phyloP scores from a whole-genome alignment of 2,888 invertebrate species.

The Tortricodes alternella region DNA sequence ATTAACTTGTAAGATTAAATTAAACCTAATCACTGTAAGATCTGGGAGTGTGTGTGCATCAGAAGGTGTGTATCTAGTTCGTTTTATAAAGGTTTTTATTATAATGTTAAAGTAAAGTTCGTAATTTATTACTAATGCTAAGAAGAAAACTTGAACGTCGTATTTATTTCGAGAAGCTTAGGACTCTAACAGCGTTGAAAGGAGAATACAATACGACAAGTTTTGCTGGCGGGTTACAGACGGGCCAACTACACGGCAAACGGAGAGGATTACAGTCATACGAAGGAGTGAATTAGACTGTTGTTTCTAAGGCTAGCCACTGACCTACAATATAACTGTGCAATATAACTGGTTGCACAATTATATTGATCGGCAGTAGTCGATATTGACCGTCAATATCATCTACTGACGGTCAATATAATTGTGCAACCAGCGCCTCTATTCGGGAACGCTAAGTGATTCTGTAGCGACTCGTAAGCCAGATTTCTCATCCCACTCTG shows the following conservation, averaged over 20 bases:
- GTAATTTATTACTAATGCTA: constrained; percentile 55
- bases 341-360: too few species aligned
- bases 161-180: constrained; percentile 18
- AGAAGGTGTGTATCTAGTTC: constrained; percentile 69
- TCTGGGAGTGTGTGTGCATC: constrained; percentile 67
- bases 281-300: not conserved
- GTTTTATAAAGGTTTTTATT: constrained; percentile 62
- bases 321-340: too few species aligned
- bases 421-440: too few species aligned
- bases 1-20: constrained; percentile 63
- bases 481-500: too few species aligned
- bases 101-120: constrained; percentile 55
- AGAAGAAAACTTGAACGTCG: constrained; percentile 35
- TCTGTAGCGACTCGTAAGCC: too few species aligned
- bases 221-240: not conserved
- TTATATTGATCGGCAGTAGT: too few species aligned
- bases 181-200: constrained; percentile 1
- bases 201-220: not conserved
- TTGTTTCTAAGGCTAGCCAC: not conserved
- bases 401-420: too few species aligned
- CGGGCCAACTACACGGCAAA: not conserved
- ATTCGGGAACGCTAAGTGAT: too few species aligned
- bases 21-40: constrained; percentile 66
- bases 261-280: not conserved
- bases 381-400: too few species aligned